Evolutionary conservation across 92 coral and sea anemone genomes (phyloP), one percentile per base, ranked within the genome.

Genomic region (Porites rus): DNA sequence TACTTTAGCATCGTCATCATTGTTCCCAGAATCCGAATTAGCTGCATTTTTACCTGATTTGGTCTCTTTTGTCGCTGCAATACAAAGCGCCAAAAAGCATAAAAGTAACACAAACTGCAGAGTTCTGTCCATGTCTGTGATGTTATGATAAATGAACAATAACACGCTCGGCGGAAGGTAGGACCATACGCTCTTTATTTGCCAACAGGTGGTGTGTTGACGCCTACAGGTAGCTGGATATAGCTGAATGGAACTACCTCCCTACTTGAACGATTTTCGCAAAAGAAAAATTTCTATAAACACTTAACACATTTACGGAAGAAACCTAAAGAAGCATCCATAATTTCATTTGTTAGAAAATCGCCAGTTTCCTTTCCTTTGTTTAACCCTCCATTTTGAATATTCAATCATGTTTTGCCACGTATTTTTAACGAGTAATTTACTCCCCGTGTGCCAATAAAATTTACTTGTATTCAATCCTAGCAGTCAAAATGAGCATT

Each of bases 1-100:
- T 2, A 93, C 96, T 83, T 91, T 93, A 9, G 84, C 88, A 51
- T 91, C 96, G 4, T 91, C 94, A 5, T 91, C 92, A 1, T 79
- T 90, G 5, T 87, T 91, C 5, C 88, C 93, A 13, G 91, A 84
- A 58, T 82, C 88, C 12, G 80, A 69, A 59, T 69, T 76, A 13
- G 63, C 84, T 22, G n/a, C 70, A 4, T 82, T 77, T 31, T 51
- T 43, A 0, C 64, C 88, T 7, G 82, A 76, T 67, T 80, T 70
- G 10, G 61, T 68, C 12, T 69, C 79, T 24, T 81, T 88, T 60
- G 74, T 86, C 46, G 46, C 46, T 68, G 93, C 80, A 50, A 79
- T 74, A 50, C 91, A 86, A 1, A 90, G 64, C 18, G 90, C 93
- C 77, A 69, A 20, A 68, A 80, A 80, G 17, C 88, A 51, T 51